These are phyloP conservation scores for Ophiodon elongatus DNA, from an alignment of 2,113 vertebrate genomes.

Conservation along the genomic window DNA sequence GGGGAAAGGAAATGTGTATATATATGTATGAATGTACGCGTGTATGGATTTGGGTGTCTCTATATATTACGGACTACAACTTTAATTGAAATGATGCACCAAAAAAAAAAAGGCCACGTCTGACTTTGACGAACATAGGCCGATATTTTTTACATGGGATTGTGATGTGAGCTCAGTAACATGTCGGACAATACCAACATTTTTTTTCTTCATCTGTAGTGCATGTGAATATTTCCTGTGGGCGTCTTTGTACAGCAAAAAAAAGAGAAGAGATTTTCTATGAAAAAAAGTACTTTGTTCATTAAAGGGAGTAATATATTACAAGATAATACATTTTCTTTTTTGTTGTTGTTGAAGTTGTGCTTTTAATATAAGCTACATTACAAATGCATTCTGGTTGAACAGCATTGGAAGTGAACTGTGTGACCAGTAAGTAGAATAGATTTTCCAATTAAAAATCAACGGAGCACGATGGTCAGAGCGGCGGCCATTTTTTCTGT, in stretches of 20 bases:
- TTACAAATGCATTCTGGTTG: too few relatives aligned
- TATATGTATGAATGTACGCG: constrained; percentile 21
- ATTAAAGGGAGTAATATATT: constrained; percentile 79
- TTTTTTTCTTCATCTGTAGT: constrained; percentile 16
- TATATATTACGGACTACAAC: neutral
- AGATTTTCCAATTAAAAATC: too few relatives aligned
- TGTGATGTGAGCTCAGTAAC: neutral
- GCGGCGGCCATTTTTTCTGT: too few relatives aligned
- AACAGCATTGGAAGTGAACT: too few relatives aligned
- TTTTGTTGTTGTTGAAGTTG: neutral
- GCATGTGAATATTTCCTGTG: constrained; percentile 41
- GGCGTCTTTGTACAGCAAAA: constrained; percentile 53
- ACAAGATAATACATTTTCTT: neutral
- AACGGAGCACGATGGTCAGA: neutral
- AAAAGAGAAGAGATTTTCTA: constrained; percentile 55
- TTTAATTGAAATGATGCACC: neutral
- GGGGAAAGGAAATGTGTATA: neutral
- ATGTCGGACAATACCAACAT: neutral
- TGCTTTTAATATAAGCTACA: neutral
- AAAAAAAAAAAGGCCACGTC: neutral
- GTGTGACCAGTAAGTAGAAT: too few relatives aligned
- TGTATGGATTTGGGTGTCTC: constrained; percentile 41
- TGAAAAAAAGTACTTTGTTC: constrained; percentile 45
- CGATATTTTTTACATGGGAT: constrained; percentile 6
- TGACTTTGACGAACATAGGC: neutral